Base-by-base conservation (phyloP, 2,888 invertebrate genomes). In the Hesperia comma region DNA sequence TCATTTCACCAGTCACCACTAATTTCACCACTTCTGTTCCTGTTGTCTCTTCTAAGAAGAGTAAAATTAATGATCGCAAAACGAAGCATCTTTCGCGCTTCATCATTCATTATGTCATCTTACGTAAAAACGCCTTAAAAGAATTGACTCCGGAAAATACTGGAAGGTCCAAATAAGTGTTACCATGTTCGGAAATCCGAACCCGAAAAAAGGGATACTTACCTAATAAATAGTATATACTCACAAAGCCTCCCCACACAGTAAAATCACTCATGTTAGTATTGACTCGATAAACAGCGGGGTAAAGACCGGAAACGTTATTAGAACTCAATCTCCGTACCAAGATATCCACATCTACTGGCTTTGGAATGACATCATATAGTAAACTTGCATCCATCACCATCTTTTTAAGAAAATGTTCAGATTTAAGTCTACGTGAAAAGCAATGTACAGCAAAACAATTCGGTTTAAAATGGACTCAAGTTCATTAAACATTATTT, bases 261-360 rank as follows among this genome's bases (percentile, higher is more conserved):
- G 77, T 78, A 79, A 80, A 82, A 80, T 79, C 84, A 80, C 84
- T 85, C 75, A 71, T 87, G 86, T 87, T 88, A 87, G 85, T 84
- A 83, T 80, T 86, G 84, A 81, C 81, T 84, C 77, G 79, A 84
- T 83, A 88, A 88, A 90, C 84, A 88, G 83, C 78, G 77, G 79
- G 81, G 83, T 85, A 88, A 89, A 88, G 83, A 88, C 87, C 86
- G 88, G 85, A 88, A 88, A 88, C 84, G 79, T 86, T 88, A 88
- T 87, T 86, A 88, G 85, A 84, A 83, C 83, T 84, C 82, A 74
- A 75, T 68, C 69, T 73, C 70, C 68, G 72, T 51, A 64, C 83
- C 75, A 76, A 53, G 32, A 43, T 10, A 54, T 32, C 53, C 54
- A 66, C 19, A n/a, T n/a, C 41, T 43, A 40, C 57, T 17, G 15